Conservation (phyloP, 2,797 vertebrate species). For the Scolopax bukidnonensis region DNA sequence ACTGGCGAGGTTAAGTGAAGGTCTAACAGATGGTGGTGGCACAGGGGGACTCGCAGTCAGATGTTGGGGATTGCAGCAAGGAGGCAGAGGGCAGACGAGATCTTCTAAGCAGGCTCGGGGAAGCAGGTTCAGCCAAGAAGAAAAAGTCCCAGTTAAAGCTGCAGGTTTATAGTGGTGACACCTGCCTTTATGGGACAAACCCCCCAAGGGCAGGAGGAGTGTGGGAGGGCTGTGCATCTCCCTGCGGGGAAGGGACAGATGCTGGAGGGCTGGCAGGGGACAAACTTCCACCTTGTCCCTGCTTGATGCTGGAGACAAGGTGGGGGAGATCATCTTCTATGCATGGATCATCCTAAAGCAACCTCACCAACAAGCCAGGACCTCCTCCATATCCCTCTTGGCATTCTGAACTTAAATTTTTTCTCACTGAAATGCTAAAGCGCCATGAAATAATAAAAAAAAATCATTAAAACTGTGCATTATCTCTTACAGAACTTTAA, state of each 20-base stretch:
- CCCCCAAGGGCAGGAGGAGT: accelerated
- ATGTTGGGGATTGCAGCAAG: accelerated
- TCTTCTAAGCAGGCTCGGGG: neutral
- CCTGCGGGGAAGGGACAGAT: accelerated
- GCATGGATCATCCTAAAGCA: neutral
- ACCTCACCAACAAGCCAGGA: neutral
- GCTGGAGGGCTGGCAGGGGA: neutral
- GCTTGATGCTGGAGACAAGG: too few species aligned
- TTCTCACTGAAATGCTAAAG: neutral
- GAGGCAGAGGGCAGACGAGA: neutral
- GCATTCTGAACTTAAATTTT: too few species aligned
- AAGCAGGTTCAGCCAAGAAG: neutral
- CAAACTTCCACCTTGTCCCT: neutral
- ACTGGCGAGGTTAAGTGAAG: neutral
- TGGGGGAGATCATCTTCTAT: neutral
- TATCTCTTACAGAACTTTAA: too few species aligned
- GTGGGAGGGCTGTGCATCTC: neutral
- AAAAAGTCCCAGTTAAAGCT: neutral
- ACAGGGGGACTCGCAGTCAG: neutral
- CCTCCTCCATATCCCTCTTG: neutral
- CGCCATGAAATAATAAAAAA: neutral
- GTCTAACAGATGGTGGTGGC: neutral
- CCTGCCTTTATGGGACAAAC: accelerated
- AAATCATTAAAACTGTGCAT: too few species aligned
- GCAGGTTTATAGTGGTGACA: accelerated